Percentiles rank a stretch among this genome's conserved stretches.
Conservation (phyloP, 23 tunicate species). For the Styela clava region DNA sequence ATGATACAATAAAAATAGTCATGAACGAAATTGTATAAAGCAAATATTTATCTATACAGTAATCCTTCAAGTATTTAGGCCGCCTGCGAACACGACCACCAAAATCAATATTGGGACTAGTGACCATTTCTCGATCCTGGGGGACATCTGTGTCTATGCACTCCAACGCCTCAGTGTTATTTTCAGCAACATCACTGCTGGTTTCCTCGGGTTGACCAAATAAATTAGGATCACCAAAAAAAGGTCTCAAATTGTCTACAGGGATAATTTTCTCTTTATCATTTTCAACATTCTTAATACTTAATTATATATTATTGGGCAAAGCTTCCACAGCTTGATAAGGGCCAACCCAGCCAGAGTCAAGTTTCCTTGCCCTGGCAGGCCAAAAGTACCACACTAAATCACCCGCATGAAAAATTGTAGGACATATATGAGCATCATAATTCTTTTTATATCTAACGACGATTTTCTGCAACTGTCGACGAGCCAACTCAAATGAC, state of each 20-base stretch:
- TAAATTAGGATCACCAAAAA: not conserved
- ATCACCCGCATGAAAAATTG: not conserved
- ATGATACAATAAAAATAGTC: not conserved
- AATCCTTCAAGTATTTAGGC: not conserved
- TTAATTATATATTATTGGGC: not conserved
- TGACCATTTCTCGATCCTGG: no score
- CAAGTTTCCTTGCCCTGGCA: conserved; percentile 6
- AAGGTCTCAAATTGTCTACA: conserved; percentile 4
- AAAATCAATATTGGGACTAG: no score
- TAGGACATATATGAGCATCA: not conserved
- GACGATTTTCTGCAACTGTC: not conserved
- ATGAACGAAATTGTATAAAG: not conserved
- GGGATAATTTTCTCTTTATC: not conserved
- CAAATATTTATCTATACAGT: not conserved
- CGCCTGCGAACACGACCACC: not conserved
- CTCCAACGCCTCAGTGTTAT: not conserved
- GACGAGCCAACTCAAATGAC: not conserved
- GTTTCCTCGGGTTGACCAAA: not conserved
- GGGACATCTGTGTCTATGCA: not conserved
- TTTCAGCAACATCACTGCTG: not conserved
- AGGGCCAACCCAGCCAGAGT: not conserved
- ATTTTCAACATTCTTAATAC: not conserved
- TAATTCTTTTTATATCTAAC: not conserved
- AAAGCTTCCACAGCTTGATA: not conserved
- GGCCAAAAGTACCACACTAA: conserved; percentile 9